phyloP scores from a whole-genome alignment of 2,888 invertebrate species.

The Ochropleura plecta region DNA sequence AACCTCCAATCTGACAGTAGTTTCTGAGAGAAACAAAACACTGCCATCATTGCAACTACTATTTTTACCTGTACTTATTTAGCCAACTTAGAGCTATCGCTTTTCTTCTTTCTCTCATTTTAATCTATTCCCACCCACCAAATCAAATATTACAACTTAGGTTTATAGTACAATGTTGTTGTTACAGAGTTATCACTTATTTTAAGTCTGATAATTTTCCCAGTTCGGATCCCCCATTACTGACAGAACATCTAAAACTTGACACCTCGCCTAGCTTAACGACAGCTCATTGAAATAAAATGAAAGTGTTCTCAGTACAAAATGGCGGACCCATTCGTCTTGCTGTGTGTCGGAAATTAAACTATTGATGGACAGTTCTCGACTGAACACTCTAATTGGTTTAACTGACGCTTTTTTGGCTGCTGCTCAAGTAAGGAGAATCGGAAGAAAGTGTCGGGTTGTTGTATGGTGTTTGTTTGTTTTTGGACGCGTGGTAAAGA shows the following conservation, averaged over 20 bases:
- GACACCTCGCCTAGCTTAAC: conserved; percentile 19
- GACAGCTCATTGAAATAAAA: conserved; percentile 64
- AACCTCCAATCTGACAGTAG: background rate
- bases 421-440: conserved; percentile 51
- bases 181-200: background rate
- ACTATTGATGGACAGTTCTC: conserved; percentile 62
- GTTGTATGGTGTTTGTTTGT: conserved; percentile 31
- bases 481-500: background rate
- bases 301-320: conserved; percentile 63
- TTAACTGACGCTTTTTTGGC: conserved; percentile 57
- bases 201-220: background rate
- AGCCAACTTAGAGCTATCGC: too few relatives aligned
- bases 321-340: conserved; percentile 63
- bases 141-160: too few relatives aligned
- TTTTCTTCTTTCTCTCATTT: background rate
- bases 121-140: background rate
- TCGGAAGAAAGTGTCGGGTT: conserved; percentile 48
- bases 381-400: conserved; percentile 63
- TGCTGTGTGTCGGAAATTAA: conserved; percentile 68
- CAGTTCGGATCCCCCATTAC: conserved; percentile 1
- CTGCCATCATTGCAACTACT: background rate
- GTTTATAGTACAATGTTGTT: too few relatives aligned
- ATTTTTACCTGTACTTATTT: background rate
- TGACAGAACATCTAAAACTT: conserved; percentile 4
- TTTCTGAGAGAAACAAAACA: background rate